Base-by-base conservation (phyloP, 2,797 vertebrate species). In the Chiroxiphia lanceolata region DNA sequence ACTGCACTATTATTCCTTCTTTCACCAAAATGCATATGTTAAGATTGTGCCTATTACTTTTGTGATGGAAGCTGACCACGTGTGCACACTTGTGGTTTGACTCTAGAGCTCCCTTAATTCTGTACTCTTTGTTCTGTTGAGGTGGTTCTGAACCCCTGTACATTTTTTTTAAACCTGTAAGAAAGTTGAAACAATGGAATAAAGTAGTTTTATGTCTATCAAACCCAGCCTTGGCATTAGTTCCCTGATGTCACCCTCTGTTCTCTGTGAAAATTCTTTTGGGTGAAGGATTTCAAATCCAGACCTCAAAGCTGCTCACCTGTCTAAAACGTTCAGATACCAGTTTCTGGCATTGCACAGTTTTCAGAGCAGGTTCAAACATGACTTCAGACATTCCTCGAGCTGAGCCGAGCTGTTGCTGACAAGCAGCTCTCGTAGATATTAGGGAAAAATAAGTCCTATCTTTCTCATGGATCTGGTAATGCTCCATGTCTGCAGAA, bases 91-190 rank as follows among this genome's bases (percentile, higher is more conserved):
- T 91, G 95, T 96, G 95, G 95, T 97, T 97, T 96, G 84, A 96
- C 86, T 95, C 89, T 84, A 91, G 68, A 86, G 57, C 53, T 95
- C 93, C 89, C 92, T 93, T 85, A 68, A 56, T 89, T 54, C 77
- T 92, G 93, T 95, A 83, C 59, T 87, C 83, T 57, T 89, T 87
- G 85, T 95, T 97, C 87, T 96, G 92, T 81, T 90, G 90, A 97
- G 97, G 90, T 97, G 96, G 95, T 97, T 97, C 93, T 97, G 96
- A 97, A 96, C 95, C 95, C 97, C 94, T 97, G 95, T 97, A 89
- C 93, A 2, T 97, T 78, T 48, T 76, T 89, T 94, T 95, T 70
- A 93, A 97, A 96, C 65, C 48, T 98, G 97, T 98, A 97, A 97
- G 96, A 97, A 97, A 97, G 87, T 34, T 95, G 94, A 97, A 96